These are phyloP conservation scores for Rhizomys pruinosus DNA, from an alignment of 2,113 vertebrate species.

Conservation along the genomic window DNA sequence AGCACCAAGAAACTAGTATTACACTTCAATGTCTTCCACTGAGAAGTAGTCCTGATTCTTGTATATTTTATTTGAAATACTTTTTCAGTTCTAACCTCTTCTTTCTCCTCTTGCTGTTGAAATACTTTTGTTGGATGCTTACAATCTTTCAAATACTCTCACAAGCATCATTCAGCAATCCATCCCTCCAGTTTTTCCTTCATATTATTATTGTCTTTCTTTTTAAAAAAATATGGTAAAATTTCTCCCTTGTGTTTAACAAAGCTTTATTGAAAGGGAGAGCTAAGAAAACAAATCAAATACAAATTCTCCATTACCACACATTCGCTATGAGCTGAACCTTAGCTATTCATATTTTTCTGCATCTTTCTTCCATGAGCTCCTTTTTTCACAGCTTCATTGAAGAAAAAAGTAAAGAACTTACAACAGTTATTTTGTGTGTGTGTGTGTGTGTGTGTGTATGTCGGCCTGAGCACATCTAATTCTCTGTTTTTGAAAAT, in stretches of 20 bases:
- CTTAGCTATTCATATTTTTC: not conserved
- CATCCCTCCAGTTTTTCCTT: slow-evolving; percentile 19
- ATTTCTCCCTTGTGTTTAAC: not conserved
- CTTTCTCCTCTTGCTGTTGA: not conserved
- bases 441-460: no score
- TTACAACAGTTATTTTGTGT: not conserved
- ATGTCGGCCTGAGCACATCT: not conserved
- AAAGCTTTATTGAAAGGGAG: slow-evolving; percentile 17
- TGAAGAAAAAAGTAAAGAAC: not conserved
- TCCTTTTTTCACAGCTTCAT: not conserved
- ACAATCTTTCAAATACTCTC: not conserved
- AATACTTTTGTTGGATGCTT: not conserved
- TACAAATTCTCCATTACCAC: not conserved
- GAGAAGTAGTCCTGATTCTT: not conserved
- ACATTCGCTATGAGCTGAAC: not conserved
- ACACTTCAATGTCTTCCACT: not conserved
- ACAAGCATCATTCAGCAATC: not conserved
- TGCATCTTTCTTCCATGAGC: not conserved
- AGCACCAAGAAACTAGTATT: not conserved
- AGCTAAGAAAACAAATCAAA: not conserved
- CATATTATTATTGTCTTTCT: not conserved
- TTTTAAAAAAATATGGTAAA: slow-evolving; percentile 26
- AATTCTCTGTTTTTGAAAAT: not conserved
- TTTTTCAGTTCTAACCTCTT: not conserved
- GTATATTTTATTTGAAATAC: not conserved